Base-by-base conservation (phyloP, 2,113 vertebrate species). In the Percopsis transmontana region DNA sequence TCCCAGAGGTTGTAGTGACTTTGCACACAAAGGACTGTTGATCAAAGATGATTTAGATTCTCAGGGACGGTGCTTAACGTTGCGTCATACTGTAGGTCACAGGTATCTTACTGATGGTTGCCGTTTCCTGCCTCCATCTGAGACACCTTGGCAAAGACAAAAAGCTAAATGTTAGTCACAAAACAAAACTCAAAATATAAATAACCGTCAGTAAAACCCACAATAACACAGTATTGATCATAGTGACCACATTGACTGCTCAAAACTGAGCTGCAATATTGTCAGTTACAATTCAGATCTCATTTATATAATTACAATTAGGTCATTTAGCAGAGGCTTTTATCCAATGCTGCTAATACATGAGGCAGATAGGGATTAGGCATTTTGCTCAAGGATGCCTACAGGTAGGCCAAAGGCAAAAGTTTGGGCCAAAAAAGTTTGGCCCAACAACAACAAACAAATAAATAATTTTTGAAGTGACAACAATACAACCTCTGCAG, bases 61-160 rank as follows among this genome's bases (percentile, higher is more conserved):
- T 54, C 33, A 21, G 55, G 19, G 40, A 50, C 13, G 44, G 18
- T 56, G 61, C 12, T 39, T 13, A 18, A 9, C 48, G 59, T 52
- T n/a, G 21, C 38, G 15, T 16, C 5, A 19, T n/a, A n/a, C n/a
- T n/a, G n/a, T n/a, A 52, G 18, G 23, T 0, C 12, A 38, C 15
- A 20, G 27, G 55, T 19, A 48, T 39, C 14, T 57, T 23, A 72
- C 3, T 16, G 27, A 2, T 73, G 61, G 0, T 23, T 53, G 11
- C 23, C 19, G 15, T 75, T 61, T 51, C 55, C 51, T 54, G 58
- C 6, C 21, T 79, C 70, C 68, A 84, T 62, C 59, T 87, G 60
- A 24, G 80, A 73, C 42, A 90, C 78, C 90, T 87, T 79, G 54
- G 33, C 39, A 38, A 39, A 60, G 5, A 24, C 48, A n/a, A 59